Conservation (phyloP, 1,140 invertebrate genomes). For the Tetramorium simillimum region DNA sequence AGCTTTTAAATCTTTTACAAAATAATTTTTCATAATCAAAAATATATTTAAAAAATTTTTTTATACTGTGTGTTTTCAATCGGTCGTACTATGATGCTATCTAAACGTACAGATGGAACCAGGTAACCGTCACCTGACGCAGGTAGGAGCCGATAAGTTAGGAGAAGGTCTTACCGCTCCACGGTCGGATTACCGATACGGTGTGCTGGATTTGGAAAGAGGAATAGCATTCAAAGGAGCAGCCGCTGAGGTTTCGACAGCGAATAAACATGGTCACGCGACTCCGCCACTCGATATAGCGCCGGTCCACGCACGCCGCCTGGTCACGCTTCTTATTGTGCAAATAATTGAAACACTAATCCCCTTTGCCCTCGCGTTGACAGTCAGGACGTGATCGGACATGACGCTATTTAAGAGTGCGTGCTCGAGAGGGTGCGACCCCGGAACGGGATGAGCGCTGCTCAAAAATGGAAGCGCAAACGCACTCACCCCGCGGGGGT, state of each 20-base stretch:
- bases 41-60: not conserved
- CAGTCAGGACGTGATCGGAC: conserved; percentile 79
- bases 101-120: not conserved
- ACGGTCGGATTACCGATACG: conserved; percentile 74
- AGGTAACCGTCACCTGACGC: conserved; percentile 15
- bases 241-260: conserved; percentile 67
- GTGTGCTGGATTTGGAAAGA: not conserved
- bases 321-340: conserved; percentile 75
- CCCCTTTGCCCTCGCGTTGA: conserved; percentile 77
- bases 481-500: conserved; percentile 72
- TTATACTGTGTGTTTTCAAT: not conserved
- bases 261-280: conserved; percentile 82
- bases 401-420: conserved; percentile 56
- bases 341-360: conserved; percentile 86
- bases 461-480: conserved; percentile 77
- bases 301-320: conserved; percentile 53
- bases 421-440: conserved; percentile 76
- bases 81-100: not conserved
- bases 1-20: not conserved
- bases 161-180: conserved; percentile 75
- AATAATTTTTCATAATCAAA: not conserved
- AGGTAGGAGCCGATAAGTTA: conserved; percentile 71
- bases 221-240: conserved; percentile 22
- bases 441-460: conserved; percentile 75
- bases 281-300: conserved; percentile 79